Evolutionary conservation across 2,797 vertebrate species (phyloP).

Genomic region (Danio tinwini): DNA sequence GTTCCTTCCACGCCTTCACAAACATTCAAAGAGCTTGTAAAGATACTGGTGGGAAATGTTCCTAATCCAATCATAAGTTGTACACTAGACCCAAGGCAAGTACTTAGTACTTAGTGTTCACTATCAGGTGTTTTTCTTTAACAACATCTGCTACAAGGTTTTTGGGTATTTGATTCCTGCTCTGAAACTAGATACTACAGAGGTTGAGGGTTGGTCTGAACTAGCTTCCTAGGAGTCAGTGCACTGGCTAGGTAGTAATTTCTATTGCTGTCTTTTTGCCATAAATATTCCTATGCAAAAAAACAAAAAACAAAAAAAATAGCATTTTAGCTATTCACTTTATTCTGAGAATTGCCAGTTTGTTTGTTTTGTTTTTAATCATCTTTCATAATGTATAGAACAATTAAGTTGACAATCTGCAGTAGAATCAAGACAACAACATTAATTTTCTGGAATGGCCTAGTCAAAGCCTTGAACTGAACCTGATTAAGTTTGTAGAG

Average conservation of each 20-base stretch:
- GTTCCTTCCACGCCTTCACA: slow-evolving; percentile 35
- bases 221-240: background rate
- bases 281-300: slow-evolving; percentile 5
- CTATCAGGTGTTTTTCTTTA: slow-evolving; percentile 36
- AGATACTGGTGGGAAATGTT: slow-evolving; percentile 37
- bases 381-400: too few relatives aligned
- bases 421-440: too few relatives aligned
- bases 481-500: too few relatives aligned
- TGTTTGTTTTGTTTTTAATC: too few relatives aligned
- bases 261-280: slow-evolving; percentile 10
- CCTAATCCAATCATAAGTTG: slow-evolving; percentile 52
- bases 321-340: background rate
- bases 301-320: background rate
- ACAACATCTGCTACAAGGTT: slow-evolving; percentile 33
- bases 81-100: slow-evolving; percentile 53
- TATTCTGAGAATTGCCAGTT: background rate
- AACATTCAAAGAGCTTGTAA: slow-evolving; percentile 46
- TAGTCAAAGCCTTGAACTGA: too few relatives aligned
- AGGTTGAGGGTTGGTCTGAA: background rate
- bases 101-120: slow-evolving; percentile 34
- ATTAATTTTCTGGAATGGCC: too few relatives aligned
- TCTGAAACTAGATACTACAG: slow-evolving; percentile 11
- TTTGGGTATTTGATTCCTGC: slow-evolving; percentile 10
- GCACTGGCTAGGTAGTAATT: slow-evolving; percentile 12
- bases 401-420: too few relatives aligned